Evolutionary conservation across 2,888 invertebrate species (phyloP), one percentile per base, ranked within the genome.

Genomic region (Tetragonula carbonaria): DNA sequence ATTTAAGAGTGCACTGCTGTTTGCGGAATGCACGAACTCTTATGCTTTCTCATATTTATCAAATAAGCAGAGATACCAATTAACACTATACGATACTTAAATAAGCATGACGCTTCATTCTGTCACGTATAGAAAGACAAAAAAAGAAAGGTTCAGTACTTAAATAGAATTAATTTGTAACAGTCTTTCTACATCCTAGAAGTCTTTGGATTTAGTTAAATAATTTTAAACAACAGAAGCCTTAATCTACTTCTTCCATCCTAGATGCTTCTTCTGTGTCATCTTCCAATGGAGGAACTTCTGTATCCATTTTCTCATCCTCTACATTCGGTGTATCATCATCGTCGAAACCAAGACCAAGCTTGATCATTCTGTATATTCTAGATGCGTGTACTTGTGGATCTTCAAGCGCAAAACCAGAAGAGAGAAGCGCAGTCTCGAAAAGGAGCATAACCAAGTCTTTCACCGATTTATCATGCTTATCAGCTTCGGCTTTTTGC

Each of bases 231-330:
- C 55, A 23, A 21, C 45, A 78, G 62, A 66, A 57, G 51, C 51
- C 81, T 97, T 99, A 99, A 96, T 99, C 99, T 68, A 99, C 99
- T 96, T 99, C 99, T 95, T 99, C 99, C 99, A 99, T 99, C 91
- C 99, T 97, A 1, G 98, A 98, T 81, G 98, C 98, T 95, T 99
- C 99, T 95, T 99, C 99, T 80, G 98, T 97, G 95, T 99, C 98
- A 74, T 97, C 98, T 92, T 98, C 98, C 72, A 90, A 50, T 0
- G 82, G 23, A 28, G 88, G 89, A 74, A 88, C 53, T 81, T 90
- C 89, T 4, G 96, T 97, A 16, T 94, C 95, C 63, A 93, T 92
- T 79, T 95, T 96, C 16, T 96, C 95, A 86, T 97, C 96, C 80
- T 97, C 97, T 87, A 97, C 97, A 14, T 88, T 91, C 11, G 96